phyloP scores from a whole-genome alignment of 2,113 vertebrate genomes.

The Merops nubicus region DNA sequence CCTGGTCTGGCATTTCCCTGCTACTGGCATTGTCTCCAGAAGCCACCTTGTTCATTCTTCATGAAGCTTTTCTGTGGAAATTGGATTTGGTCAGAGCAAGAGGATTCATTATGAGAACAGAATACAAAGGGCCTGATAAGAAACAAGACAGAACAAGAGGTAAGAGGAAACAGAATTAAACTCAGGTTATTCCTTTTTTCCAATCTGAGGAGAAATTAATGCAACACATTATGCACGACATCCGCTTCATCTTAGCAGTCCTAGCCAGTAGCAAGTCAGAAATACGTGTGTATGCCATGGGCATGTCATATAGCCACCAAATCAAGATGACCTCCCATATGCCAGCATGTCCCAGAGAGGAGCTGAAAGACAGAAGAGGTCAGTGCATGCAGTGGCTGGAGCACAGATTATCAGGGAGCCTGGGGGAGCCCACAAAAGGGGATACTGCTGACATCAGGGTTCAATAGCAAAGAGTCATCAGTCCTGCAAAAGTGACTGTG shows the following conservation, averaged over 20 bases:
- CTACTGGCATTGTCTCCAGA: background rate
- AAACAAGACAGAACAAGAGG: background rate
- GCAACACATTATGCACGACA: background rate
- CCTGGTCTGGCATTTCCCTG: background rate
- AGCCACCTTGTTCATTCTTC: background rate
- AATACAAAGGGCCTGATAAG: background rate
- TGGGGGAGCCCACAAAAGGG: background rate
- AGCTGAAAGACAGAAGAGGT: background rate
- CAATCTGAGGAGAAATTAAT: background rate
- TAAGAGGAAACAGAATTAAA: background rate
- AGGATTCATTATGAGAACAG: background rate
- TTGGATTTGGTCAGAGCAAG: background rate
- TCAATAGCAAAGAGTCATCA: background rate
- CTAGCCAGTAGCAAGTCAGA: background rate
- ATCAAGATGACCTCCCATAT: background rate
- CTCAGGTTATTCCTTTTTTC: background rate
- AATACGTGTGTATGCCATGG: rapidly evolving
- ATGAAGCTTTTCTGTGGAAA: background rate
- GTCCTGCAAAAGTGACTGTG: background rate
- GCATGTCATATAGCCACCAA: background rate
- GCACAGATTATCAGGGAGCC: background rate
- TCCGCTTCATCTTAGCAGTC: background rate
- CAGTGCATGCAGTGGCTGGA: rapidly evolving
- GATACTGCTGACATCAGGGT: background rate
- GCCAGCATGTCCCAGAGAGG: background rate